Evolutionary conservation across 1,140 invertebrate genomes (phyloP), one percentile per base, ranked within the genome.

Genomic region (Cyphomyrmex costatus): DNA sequence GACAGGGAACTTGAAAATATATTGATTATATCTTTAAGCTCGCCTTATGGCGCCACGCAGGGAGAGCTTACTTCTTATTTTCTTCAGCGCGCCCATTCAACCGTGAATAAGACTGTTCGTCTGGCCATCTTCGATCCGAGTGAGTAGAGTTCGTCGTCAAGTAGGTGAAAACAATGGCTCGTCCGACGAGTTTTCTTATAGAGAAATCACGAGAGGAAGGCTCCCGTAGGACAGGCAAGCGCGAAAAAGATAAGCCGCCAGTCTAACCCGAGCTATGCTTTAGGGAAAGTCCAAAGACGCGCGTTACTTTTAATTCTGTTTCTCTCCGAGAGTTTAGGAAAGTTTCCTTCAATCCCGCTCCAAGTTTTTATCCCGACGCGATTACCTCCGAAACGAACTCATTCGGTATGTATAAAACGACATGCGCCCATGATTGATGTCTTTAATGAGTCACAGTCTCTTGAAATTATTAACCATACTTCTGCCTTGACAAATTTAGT

Each of bases 141-240:
- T 33, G 86, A 36, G 63, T 86, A 53, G 87, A 88, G 85, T 88
- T 89, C 60, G 86, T 87, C 74, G 82, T 73, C 89, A 91, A 91
- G 88, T 89, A 87, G 84, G 77, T 77, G 90, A 92, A 93, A 91
- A 93, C 92, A 93, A 93, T 91, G 83, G 83, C 74, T 90, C 86
- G 85, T 88, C 78, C 85, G 71, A 85, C 68, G 86, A 86, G 71
- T 76, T 76, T 56, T 88, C 87, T 68, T 21, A 74, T 46, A 84
- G 66, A 80, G 85, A 86, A 84, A 53, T 73, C 78, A 73, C 60
- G 83, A 79, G 78, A 82, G 77, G 66, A 51, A 61, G 84, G 16
- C 46, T 21, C 12, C 7, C 14, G 53, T 16, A 78, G 53, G 73
- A 77, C 33, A 56, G n/a, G 4, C 66, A 33, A 7, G 42, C 30